Evolutionary conservation across 2,888 invertebrate genomes (phyloP).

Genomic region (Eretmocerus hayati): DNA sequence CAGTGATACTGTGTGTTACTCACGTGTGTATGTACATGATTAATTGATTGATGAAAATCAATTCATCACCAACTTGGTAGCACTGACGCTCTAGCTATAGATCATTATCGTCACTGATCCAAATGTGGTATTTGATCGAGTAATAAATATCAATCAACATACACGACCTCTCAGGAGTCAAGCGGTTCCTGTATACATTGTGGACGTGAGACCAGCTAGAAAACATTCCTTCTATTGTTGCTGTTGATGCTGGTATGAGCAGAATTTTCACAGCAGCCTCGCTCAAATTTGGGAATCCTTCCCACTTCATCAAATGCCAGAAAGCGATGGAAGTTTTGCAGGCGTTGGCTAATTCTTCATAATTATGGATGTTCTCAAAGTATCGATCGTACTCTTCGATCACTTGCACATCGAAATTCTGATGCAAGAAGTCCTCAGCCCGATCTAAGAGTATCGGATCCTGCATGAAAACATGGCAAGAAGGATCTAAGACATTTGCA

Average conservation of each 20-base stretch:
- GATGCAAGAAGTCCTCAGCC: background rate
- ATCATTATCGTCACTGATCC: too few species aligned
- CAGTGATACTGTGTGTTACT: too few species aligned
- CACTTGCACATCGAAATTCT: background rate
- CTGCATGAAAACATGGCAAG: background rate
- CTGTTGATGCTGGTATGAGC: slow-evolving; percentile 6
- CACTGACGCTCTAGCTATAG: too few species aligned
- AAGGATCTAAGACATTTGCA: background rate
- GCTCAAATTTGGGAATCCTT: background rate
- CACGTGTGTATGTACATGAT: too few species aligned
- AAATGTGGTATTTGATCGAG: too few species aligned
- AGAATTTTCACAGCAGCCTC: slow-evolving; percentile 1
- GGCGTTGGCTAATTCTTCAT: background rate
- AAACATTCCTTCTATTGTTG: slow-evolving; percentile 4
- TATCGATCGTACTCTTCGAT: background rate
- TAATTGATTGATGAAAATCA: too few species aligned
- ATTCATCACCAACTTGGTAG: too few species aligned
- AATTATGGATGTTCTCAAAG: background rate
- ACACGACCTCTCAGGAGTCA: background rate
- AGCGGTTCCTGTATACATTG: background rate
- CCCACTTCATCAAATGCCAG: background rate
- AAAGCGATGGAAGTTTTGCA: background rate
- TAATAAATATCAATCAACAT: slow-evolving; percentile 4
- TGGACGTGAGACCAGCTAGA: slow-evolving; percentile 6
- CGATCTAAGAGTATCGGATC: background rate